Evolutionary conservation across 2,113 vertebrate species (phyloP), one percentile per base, ranked within the genome.

Genomic region (Notarius quadriscutis): DNA sequence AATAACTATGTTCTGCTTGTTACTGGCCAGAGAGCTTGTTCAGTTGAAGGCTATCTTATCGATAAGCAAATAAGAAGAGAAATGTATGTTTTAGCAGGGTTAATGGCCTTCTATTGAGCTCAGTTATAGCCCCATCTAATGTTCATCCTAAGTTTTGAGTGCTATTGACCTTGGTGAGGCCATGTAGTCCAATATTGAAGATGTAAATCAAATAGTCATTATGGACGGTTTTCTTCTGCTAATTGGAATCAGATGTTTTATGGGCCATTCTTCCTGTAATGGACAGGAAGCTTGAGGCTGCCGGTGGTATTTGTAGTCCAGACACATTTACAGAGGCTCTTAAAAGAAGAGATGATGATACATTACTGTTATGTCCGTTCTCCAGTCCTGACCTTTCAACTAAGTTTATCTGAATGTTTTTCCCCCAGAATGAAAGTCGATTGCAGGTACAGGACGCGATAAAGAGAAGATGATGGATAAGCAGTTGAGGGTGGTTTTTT

Each of bases 191-290:
- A 90, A 90, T 90, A 91, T 87, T 77, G 88, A 91, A 92, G 87
- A 94, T 93, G 91, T 92, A 93, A 92, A 93, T 93, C 88, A 88
- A 90, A 90, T 86, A 89, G 91, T 90, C 90, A 90, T 94, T 93
- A 93, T 86, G 89, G 92, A 93, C 89, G 83, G 89, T 86, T 90
- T 93, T 91, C 90, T 91, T 91, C 89, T 91, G 90, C 91, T 94
- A 94, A 95, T 94, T 92, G 94, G 91, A 72, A 90, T 92, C 93
- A 94, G 93, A 94, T 92, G 93, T 94, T 94, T 91, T 75, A 92
- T 93, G 91, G 92, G 88, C 90, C 90, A 92, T 92, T 93, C 91
- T 92, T 89, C 86, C 85, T 90, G 86, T 90, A 86, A 92, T 92
- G 86, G 91, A 89, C 92, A 84, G 92, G 87, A 93, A 60, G 53